Conservation (phyloP, 2,797 vertebrate genomes). For the Sebastes itinus region DNA sequence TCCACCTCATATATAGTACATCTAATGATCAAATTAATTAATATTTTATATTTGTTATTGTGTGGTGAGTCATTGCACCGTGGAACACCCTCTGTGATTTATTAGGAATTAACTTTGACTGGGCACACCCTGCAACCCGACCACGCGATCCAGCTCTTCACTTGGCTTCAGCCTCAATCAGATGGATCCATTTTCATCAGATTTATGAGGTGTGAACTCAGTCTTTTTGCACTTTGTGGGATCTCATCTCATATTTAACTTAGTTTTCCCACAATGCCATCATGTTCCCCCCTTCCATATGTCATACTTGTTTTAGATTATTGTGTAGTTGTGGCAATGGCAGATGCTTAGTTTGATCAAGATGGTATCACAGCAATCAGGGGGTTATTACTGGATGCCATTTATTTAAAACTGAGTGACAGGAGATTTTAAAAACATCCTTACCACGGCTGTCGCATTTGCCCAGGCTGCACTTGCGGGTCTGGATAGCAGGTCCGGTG, state of each 20-base stretch:
- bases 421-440: slow-evolving; percentile 47
- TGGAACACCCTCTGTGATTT: slow-evolving; percentile 59
- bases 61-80: slow-evolving; percentile 50
- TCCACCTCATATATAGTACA: background rate
- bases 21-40: slow-evolving; percentile 19
- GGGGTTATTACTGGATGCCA: slow-evolving; percentile 8
- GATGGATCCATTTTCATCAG: slow-evolving; percentile 37
- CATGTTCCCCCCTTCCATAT: slow-evolving; percentile 7
- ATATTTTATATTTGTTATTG: slow-evolving; percentile 27
- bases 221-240: slow-evolving; percentile 24
- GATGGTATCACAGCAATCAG: background rate
- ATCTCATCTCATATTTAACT: slow-evolving; percentile 38
- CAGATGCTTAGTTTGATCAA: slow-evolving; percentile 14
- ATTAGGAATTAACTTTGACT: slow-evolving; percentile 50
- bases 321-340: background rate
- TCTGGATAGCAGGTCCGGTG: slow-evolving; percentile 94
- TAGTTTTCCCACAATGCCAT: slow-evolving; percentile 42
- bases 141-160: slow-evolving; percentile 37
- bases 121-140: slow-evolving; percentile 55
- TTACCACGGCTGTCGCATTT: slow-evolving; percentile 96
- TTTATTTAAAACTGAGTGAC: slow-evolving; percentile 2
- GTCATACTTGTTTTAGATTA: slow-evolving; percentile 42
- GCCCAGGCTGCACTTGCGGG: slow-evolving; percentile 91
- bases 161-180: slow-evolving; percentile 32
- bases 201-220: slow-evolving; percentile 48